A percentile compares a stretch with the other conserved stretches of the same genome.
Evolutionary conservation across 2,888 invertebrate genomes (phyloP).

Genomic region (Napeogenes inachia): DNA sequence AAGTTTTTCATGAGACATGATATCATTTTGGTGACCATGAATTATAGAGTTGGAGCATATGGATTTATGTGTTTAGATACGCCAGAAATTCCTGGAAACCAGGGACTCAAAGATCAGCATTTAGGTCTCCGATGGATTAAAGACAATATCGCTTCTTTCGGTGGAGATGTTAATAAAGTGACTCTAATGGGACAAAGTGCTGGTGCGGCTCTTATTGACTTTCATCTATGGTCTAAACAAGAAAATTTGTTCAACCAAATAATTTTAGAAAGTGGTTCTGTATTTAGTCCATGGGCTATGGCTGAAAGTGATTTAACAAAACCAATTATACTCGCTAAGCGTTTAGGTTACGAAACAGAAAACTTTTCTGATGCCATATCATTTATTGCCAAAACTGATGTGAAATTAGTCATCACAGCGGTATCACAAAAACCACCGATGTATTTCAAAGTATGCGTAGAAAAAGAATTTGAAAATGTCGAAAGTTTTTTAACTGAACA

Average conservation of each 20-base stretch:
- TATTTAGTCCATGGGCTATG: slow-evolving; percentile 34
- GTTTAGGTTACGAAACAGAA: slow-evolving; percentile 41
- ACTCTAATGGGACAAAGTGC: slow-evolving; percentile 55
- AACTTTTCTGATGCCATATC: slow-evolving; percentile 41
- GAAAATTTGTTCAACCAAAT: slow-evolving; percentile 47
- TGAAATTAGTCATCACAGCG: slow-evolving; percentile 41
- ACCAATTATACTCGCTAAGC: slow-evolving; percentile 41
- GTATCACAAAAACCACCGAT: slow-evolving; percentile 31
- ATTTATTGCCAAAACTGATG: slow-evolving; percentile 41
- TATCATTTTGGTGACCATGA: slow-evolving; percentile 50
- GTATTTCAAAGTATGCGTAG: slow-evolving; percentile 42
- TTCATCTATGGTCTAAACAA: slow-evolving; percentile 43
- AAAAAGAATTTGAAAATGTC: slow-evolving; percentile 34
- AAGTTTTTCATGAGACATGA: slow-evolving; percentile 47
- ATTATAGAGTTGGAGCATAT: slow-evolving; percentile 54
- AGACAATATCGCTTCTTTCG: slow-evolving; percentile 51
- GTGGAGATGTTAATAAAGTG: slow-evolving; percentile 48
- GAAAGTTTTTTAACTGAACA: slow-evolving; percentile 38
- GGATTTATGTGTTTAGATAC: slow-evolving; percentile 56
- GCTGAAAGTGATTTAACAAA: slow-evolving; percentile 35
- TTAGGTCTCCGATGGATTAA: slow-evolving; percentile 53
- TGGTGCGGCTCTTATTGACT: slow-evolving; percentile 45
- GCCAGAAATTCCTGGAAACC: slow-evolving; percentile 50
- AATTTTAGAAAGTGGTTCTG: slow-evolving; percentile 49
- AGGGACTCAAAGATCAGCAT: slow-evolving; percentile 55